These are phyloP conservation scores for Mechanitis mazaeus DNA, from an alignment of 2,888 invertebrate genomes.

Conservation along the genomic window DNA sequence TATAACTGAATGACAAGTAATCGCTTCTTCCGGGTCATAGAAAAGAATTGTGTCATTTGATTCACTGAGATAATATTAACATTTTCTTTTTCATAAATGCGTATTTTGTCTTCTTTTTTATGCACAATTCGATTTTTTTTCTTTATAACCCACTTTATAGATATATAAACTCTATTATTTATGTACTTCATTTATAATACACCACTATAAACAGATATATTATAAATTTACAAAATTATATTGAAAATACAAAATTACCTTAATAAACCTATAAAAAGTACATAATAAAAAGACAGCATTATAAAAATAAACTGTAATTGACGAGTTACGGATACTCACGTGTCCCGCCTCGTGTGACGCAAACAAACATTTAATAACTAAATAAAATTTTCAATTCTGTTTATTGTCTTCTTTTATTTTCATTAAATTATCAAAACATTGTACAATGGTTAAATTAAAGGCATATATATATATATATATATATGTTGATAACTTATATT, in stretches of 20 bases:
- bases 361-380: neutral
- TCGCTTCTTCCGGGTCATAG: neutral
- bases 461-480: no score
- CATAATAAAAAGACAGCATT: neutral
- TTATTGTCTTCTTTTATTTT: neutral
- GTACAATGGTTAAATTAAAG: no score
- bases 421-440: neutral
- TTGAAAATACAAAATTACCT: neutral
- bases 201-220: no score
- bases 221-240: no score
- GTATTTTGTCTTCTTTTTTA: no score
- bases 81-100: no score
- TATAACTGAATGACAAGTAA: slow-evolving; percentile 1
- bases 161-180: no score
- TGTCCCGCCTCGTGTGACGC: neutral
- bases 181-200: no score
- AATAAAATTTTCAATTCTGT: neutral
- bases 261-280: neutral
- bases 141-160: no score
- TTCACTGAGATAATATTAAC: no score
- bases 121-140: no score
- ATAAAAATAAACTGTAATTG: neutral
- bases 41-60: neutral
- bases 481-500: no score
- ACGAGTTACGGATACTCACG: slow-evolving; percentile 1